Conservation (phyloP, 2,888 invertebrate species). For the Creontiades dilutus region DNA sequence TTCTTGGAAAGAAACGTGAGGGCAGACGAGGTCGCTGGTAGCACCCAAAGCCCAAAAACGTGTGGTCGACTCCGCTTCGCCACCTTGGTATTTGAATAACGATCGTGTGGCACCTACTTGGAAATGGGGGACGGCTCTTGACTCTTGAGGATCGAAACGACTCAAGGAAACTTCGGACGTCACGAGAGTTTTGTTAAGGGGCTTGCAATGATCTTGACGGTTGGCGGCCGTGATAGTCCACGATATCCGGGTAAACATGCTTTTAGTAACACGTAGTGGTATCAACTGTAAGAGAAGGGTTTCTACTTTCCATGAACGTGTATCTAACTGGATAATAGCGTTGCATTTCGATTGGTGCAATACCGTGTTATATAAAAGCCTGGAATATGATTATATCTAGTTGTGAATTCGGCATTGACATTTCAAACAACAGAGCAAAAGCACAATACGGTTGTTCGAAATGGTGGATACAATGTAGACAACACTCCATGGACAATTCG, state of each 20-base stretch:
- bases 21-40: background rate
- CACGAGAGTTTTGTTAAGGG: background rate
- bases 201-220: background rate
- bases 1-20: background rate
- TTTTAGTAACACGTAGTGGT: too few species aligned
- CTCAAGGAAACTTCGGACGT: background rate
- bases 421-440: too few species aligned
- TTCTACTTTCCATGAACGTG: too few species aligned
- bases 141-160: background rate
- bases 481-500: too few species aligned
- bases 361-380: too few species aligned
- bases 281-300: too few species aligned
- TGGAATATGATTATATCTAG: too few species aligned
- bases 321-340: too few species aligned
- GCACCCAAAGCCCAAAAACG: background rate
- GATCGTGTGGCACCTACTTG: conserved; percentile 30
- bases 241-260: background rate
- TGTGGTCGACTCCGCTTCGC: background rate
- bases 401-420: too few species aligned
- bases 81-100: conserved; percentile 30
- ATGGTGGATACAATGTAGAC: too few species aligned
- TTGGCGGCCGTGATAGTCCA: background rate
- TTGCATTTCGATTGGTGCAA: too few species aligned
- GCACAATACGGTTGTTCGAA: too few species aligned
- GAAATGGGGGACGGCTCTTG: conserved; percentile 12